phyloP scores from a whole-genome alignment of 2,888 invertebrate species.

The Melanotus villosus region DNA sequence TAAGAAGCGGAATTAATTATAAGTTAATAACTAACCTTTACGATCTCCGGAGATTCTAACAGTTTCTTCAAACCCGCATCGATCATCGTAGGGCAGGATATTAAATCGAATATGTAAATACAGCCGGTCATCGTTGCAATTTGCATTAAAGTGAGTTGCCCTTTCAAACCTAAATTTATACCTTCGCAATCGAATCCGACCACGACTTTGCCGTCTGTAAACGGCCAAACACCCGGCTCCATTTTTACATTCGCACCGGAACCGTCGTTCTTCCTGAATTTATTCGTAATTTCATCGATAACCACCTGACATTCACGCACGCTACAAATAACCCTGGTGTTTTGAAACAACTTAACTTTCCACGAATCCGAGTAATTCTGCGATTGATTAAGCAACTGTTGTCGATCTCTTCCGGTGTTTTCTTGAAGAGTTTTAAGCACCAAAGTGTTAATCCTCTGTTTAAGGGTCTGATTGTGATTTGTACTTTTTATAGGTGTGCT shows the following conservation, averaged over 20 bases:
- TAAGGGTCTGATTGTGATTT: slow-evolving; percentile 80
- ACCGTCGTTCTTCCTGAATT: slow-evolving; percentile 53
- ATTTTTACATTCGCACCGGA: background rate
- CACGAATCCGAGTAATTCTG: slow-evolving; percentile 75
- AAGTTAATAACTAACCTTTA: slow-evolving; percentile 75
- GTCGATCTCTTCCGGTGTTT: slow-evolving; percentile 79
- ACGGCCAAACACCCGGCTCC: slow-evolving; percentile 59
- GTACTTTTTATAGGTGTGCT: slow-evolving; percentile 25
- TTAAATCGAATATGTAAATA: slow-evolving; percentile 90
- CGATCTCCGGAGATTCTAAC: slow-evolving; percentile 84
- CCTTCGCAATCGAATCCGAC: slow-evolving; percentile 95
- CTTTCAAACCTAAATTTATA: slow-evolving; percentile 90
- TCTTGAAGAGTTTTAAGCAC: slow-evolving; percentile 92
- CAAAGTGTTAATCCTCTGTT: slow-evolving; percentile 89
- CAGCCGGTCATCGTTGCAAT: slow-evolving; percentile 87
- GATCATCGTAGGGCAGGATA: slow-evolving; percentile 86
- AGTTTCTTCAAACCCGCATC: slow-evolving; percentile 85
- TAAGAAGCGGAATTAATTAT: background rate
- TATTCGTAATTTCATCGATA: slow-evolving; percentile 80
- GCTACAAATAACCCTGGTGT: slow-evolving; percentile 85
- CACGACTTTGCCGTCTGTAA: slow-evolving; percentile 70
- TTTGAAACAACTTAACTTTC: slow-evolving; percentile 86
- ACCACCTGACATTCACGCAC: slow-evolving; percentile 84
- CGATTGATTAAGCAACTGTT: slow-evolving; percentile 62
- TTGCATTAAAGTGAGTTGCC: slow-evolving; percentile 89